Conservation (phyloP, 1,140 invertebrate genomes). For the Cherax destructor region DNA sequence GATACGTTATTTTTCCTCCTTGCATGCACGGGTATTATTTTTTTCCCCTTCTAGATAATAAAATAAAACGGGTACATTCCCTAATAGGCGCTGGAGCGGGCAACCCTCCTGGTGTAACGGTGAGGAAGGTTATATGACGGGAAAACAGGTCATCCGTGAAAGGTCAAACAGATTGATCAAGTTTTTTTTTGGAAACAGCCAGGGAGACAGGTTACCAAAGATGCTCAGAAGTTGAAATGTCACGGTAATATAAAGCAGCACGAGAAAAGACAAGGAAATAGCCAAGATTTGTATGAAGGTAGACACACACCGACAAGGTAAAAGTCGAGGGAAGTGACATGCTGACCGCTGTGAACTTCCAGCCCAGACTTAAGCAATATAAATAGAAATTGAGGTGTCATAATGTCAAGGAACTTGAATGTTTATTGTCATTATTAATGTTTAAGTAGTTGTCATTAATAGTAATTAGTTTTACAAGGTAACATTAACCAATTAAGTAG, state of each 20-base stretch:
- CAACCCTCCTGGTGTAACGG: background rate
- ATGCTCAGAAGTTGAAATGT: background rate
- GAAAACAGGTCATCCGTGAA: slow-evolving; percentile 17
- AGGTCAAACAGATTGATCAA: background rate
- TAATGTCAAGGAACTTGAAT: too few relatives aligned
- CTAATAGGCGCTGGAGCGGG: background rate
- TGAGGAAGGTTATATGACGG: background rate
- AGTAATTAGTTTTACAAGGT: background rate
- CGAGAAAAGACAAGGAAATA: background rate
- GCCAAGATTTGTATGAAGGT: too few relatives aligned
- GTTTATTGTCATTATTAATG: too few relatives aligned
- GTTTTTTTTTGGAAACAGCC: background rate
- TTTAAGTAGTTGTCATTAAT: background rate
- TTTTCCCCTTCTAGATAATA: background rate
- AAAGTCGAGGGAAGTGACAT: background rate
- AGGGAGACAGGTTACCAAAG: background rate
- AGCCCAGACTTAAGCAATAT: too few relatives aligned
- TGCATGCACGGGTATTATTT: too few relatives aligned
- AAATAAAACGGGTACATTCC: background rate
- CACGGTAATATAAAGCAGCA: background rate
- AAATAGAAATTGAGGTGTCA: too few relatives aligned
- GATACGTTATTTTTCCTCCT: too few relatives aligned
- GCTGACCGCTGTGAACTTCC: background rate
- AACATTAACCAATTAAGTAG: background rate
- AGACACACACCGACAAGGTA: background rate